These are phyloP conservation scores for Sebastes diploproa DNA, from an alignment of 2,797 vertebrate species.

Conservation along the genomic window DNA sequence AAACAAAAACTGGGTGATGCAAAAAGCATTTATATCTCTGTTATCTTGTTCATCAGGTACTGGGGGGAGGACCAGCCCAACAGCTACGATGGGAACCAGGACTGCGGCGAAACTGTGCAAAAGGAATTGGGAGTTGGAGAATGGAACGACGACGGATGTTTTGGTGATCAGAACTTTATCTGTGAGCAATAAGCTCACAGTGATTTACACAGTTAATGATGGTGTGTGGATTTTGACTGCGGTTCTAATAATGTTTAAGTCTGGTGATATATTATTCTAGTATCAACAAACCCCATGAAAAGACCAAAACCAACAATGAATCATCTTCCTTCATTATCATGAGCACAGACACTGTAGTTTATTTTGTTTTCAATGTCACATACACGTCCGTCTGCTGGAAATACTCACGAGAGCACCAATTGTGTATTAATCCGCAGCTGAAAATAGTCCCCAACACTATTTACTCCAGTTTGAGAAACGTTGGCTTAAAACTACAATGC, in stretches of 20 bases:
- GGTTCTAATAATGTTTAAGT: not conserved
- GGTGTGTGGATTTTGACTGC: not conserved
- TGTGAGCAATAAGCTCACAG: constrained; percentile 48
- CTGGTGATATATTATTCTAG: not conserved
- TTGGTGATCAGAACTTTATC: not conserved
- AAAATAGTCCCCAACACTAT: too few relatives aligned
- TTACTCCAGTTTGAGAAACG: too few relatives aligned
- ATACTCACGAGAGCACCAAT: too few relatives aligned
- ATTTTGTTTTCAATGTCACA: not conserved
- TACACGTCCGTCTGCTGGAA: too few relatives aligned
- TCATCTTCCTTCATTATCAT: not conserved
- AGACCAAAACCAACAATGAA: too few relatives aligned
- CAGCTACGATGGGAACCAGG: constrained; percentile 28
- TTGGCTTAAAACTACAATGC: too few relatives aligned
- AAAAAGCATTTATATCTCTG: not conserved
- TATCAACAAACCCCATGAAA: too few relatives aligned
- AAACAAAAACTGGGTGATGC: not conserved
- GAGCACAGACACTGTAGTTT: not conserved
- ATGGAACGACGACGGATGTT: constrained; percentile 58
- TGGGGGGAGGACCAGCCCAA: constrained; percentile 57
- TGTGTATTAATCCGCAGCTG: too few relatives aligned
- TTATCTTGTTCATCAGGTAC: constrained; percentile 25
- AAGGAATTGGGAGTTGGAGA: not conserved
- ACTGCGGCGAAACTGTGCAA: constrained; percentile 50
- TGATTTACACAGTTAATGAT: not conserved